Evolutionary conservation across 2,888 invertebrate genomes (phyloP).

Genomic region (Ornithoptera priamus): DNA sequence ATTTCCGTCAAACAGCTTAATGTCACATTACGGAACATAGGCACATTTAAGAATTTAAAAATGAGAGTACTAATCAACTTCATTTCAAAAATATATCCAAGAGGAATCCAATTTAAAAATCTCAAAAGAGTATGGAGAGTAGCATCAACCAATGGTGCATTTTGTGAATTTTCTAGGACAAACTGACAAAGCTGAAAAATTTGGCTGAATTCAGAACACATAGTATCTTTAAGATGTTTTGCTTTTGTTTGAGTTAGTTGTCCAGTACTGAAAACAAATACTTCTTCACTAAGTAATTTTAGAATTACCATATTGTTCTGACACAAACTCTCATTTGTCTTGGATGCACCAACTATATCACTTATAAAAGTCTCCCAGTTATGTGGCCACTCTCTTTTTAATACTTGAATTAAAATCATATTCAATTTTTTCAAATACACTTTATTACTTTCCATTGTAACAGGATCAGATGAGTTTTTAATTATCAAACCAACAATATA

Average conservation of each 20-base stretch:
- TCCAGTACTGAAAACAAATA: slow-evolving; percentile 99
- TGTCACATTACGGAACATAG: slow-evolving; percentile 98
- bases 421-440: slow-evolving; percentile 98
- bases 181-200: slow-evolving; percentile 99
- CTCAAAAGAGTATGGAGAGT: slow-evolving; percentile 97
- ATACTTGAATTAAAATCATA: slow-evolving; percentile 98
- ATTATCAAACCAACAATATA: slow-evolving; percentile 99
- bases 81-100: slow-evolving; percentile 99
- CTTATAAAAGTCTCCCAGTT: slow-evolving; percentile 99
- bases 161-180: slow-evolving; percentile 98
- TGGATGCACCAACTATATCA: slow-evolving; percentile 99
- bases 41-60: slow-evolving; percentile 98
- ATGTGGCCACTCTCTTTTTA: slow-evolving; percentile 99
- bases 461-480: slow-evolving; percentile 96
- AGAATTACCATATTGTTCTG: slow-evolving; percentile 99
- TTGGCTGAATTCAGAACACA: slow-evolving; percentile 99
- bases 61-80: slow-evolving; percentile 96
- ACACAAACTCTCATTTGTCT: slow-evolving; percentile 98
- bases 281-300: slow-evolving; percentile 98
- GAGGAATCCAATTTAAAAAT: slow-evolving; percentile 99
- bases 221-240: slow-evolving; percentile 98
- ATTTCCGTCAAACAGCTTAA: slow-evolving; percentile 99
- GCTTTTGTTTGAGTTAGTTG: slow-evolving; percentile 99
- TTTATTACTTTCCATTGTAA: slow-evolving; percentile 93
- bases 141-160: slow-evolving; percentile 96